phyloP scores from a whole-genome alignment of 2,113 vertebrate species.

The Dromiciops gliroides region DNA sequence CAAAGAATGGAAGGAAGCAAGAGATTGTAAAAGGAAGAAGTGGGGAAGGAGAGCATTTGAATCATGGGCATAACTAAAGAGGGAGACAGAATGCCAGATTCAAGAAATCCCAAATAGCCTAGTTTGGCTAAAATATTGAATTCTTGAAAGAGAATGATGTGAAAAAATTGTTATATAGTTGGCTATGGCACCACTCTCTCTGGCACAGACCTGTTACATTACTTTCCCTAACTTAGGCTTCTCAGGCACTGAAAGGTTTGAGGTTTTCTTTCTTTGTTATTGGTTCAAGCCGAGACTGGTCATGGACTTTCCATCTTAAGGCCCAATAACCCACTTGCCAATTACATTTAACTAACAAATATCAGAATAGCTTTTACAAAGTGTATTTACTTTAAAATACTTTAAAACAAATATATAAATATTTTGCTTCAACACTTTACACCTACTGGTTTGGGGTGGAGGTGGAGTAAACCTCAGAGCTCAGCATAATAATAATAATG shows the following conservation, averaged over 20 bases:
- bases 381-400: no score
- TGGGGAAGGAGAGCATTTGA: background rate
- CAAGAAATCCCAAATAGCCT: background rate
- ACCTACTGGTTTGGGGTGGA: no score
- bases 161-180: background rate
- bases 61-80: background rate
- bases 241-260: background rate
- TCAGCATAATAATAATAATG: no score
- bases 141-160: background rate
- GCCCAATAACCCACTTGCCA: background rate
- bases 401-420: no score
- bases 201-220: background rate
- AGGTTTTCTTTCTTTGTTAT: background rate
- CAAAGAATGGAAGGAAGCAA: background rate
- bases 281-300: background rate
- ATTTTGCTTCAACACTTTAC: no score
- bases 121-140: background rate
- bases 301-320: background rate
- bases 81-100: background rate
- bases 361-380: background rate
- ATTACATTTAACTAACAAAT: background rate
- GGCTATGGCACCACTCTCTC: background rate
- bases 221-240: background rate
- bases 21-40: background rate
- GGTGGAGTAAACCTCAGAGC: no score